phyloP scores from a whole-genome alignment of 2,113 vertebrate genomes.

The Oncorhynchus kisutch region DNA sequence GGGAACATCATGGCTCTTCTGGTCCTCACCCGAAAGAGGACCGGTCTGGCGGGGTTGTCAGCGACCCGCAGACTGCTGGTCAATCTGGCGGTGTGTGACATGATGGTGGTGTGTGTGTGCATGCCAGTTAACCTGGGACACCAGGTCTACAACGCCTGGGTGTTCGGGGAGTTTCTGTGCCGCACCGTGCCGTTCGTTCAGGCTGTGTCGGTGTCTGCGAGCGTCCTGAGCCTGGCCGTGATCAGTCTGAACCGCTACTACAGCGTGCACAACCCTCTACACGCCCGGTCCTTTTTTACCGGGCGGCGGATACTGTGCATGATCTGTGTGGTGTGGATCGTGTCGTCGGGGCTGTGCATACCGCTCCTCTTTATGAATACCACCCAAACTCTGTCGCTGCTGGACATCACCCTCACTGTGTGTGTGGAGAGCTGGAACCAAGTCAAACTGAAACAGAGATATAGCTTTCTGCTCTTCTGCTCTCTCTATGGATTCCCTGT shows the following conservation, averaged over 20 bases:
- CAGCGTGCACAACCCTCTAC: constrained; percentile 66
- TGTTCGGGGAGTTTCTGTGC: constrained; percentile 68
- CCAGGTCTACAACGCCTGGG: constrained; percentile 68
- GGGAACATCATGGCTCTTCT: constrained; percentile 67
- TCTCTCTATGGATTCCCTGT: constrained; percentile 63
- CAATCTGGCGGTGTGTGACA: constrained; percentile 69
- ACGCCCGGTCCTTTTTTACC: constrained; percentile 67
- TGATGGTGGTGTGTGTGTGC: constrained; percentile 72
- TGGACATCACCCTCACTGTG: constrained; percentile 54
- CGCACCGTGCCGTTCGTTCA: constrained; percentile 69
- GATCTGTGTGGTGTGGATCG: constrained; percentile 62
- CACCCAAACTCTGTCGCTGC: constrained; percentile 52
- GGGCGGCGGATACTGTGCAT: constrained; percentile 53
- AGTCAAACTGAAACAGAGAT: constrained; percentile 57
- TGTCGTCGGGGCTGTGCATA: constrained; percentile 59
- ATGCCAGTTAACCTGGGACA: constrained; percentile 71
- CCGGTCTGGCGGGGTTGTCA: constrained; percentile 49
- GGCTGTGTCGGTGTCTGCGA: constrained; percentile 68
- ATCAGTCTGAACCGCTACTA: constrained; percentile 71
- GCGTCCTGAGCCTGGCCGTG: constrained; percentile 65
- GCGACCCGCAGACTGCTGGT: constrained; percentile 64
- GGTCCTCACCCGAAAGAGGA: constrained; percentile 55
- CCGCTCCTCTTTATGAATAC: constrained; percentile 66
- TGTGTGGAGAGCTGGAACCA: constrained; percentile 68
- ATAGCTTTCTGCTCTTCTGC: constrained; percentile 70